These are phyloP conservation scores for Tragelaphus imberbis DNA, from an alignment of 2,113 vertebrate genomes.

Conservation along the genomic window DNA sequence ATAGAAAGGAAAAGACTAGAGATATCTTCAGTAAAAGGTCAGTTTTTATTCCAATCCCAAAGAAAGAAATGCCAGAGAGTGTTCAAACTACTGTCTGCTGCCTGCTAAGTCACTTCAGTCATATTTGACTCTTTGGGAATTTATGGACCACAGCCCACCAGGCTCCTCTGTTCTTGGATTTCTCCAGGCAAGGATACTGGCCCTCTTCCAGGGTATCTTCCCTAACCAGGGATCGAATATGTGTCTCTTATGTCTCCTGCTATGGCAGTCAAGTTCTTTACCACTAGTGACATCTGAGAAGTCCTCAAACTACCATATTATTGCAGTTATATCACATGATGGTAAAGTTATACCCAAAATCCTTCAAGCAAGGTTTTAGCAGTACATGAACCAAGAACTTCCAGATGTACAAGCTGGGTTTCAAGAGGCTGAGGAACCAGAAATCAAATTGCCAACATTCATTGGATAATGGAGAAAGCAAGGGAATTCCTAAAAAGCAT, in stretches of 20 bases:
- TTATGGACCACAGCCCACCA: background rate
- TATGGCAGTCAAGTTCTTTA: background rate
- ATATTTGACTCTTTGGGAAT: background rate
- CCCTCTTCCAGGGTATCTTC: background rate
- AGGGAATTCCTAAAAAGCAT: background rate
- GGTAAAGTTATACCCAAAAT: background rate
- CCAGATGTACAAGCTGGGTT: background rate
- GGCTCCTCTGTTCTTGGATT: background rate
- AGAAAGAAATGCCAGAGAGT: background rate
- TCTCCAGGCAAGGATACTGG: background rate
- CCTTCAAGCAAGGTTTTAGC: fast-evolving
- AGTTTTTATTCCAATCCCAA: background rate
- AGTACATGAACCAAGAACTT: background rate
- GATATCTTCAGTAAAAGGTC: background rate
- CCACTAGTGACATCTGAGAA: background rate
- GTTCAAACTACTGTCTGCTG: background rate
- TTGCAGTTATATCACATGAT: background rate
- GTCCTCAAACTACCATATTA: background rate
- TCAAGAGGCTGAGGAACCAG: background rate
- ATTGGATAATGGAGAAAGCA: background rate
- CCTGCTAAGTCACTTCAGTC: background rate
- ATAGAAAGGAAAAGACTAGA: background rate
- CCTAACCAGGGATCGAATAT: background rate
- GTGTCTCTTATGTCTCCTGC: background rate
- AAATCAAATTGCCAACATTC: background rate